Base-by-base conservation (phyloP, 1,140 invertebrate genomes). In the Lamellibrachia luymesi region DNA sequence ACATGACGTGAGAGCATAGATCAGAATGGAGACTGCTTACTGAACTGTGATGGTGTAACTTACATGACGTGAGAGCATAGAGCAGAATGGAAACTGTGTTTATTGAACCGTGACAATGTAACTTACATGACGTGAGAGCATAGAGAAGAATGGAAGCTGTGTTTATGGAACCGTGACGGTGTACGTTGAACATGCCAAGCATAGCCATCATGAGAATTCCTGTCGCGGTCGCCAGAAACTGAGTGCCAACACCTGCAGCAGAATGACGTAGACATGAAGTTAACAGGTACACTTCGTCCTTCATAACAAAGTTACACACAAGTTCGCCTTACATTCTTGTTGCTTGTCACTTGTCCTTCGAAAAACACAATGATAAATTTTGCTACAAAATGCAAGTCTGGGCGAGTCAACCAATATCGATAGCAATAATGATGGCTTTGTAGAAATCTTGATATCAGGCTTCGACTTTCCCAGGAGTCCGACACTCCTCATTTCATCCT, bases 1-100 rank as follows among this genome's bases (percentile, higher is more conserved):
- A 96, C 96, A 95, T 92, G 96, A 97, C 13, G 97, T 97, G 52
- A 97, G 96, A 50, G 97, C 97, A 94, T 97, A 97, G 0, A 97
- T 94, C 51, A 97, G 95, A 92, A 97, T 96, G 25, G 96, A 96
- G 1, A 97, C 96, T 95, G 93, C 97, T 97, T 94, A 97, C 96
- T 50, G 96, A 94, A 8, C 97, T 97, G 94, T 97, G 97, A 6
- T 96, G 95, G 94, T 97, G 97, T 2, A 97, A 95, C 95, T 95
- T 95, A 96, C 96, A 95, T 92, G 96, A 97, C 13, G 97, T 97
- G 56, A 97, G 96, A 50, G 97, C 97, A 94, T 97, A 97, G 0
- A 97, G 95, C 51, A 97, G 95, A 92, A 97, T 96, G 25, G 96
- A 96, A 1, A 97, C 96, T 50, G 96, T 95, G 93, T 97, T 97